phyloP scores from a whole-genome alignment of 2,113 vertebrate genomes.

The Stigmatopora nigra region DNA sequence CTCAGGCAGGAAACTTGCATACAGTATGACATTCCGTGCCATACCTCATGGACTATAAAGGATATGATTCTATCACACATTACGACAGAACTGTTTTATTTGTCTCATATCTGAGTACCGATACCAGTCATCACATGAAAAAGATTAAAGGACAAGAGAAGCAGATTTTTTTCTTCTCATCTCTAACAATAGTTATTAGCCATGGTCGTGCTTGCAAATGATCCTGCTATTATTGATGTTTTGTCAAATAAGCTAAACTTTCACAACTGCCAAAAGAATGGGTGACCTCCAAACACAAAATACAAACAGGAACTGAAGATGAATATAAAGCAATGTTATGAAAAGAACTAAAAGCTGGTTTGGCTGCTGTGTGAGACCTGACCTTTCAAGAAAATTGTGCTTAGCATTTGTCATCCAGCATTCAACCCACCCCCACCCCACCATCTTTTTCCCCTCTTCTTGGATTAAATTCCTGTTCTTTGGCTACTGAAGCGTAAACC shows the following conservation, averaged over 20 bases:
- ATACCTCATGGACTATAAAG: constrained; percentile 46
- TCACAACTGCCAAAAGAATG: constrained; percentile 25
- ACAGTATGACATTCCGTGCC: constrained; percentile 38
- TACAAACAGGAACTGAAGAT: constrained; percentile 49
- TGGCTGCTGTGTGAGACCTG: constrained; percentile 67
- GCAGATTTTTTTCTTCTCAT: constrained; percentile 31
- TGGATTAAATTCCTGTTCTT: constrained; percentile 8
- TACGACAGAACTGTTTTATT: constrained; percentile 41
- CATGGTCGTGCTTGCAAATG: constrained; percentile 8
- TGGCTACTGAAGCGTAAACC: constrained; percentile 38
- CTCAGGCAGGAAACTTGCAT: constrained; percentile 29
- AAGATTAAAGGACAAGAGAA: constrained; percentile 29
- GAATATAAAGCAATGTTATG: constrained; percentile 52
- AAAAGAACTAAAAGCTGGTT: constrained; percentile 65
- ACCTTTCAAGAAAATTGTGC: constrained; percentile 77
- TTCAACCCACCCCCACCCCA: constrained; percentile 6
- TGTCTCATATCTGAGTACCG: constrained; percentile 30
- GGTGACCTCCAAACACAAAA: constrained; percentile 36
- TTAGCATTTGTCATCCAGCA: constrained; percentile 41
- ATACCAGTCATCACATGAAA: constrained; percentile 23
- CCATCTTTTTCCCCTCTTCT: constrained; percentile 3
- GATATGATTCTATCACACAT: constrained; percentile 34
- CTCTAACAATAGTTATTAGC: constrained; percentile 38
- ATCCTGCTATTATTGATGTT: constrained; percentile 41
- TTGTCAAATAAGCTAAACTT: constrained; percentile 28